Conservation (phyloP, 1,140 invertebrate genomes). For the Bombus breviceps region DNA sequence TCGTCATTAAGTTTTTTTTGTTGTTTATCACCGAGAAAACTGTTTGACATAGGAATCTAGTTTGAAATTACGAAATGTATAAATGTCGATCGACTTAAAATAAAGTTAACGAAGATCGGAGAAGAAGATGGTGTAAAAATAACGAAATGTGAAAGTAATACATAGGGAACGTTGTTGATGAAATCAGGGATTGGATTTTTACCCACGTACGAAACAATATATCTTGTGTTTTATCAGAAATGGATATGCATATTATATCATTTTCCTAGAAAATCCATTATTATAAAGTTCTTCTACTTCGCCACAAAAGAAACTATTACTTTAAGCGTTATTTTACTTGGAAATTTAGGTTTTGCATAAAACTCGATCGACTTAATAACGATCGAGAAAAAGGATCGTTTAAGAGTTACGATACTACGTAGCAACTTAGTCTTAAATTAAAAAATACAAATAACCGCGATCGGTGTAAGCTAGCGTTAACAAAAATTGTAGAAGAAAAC, state of each 20-base stretch:
- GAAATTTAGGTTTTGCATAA: neutral
- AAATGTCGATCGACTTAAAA: neutral
- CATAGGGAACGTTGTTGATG: too few species aligned
- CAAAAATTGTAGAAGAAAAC: too few species aligned
- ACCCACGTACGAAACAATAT: neutral
- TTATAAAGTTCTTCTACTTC: neutral
- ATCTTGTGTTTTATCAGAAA: neutral
- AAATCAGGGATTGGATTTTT: neutral
- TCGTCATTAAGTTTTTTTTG: too few species aligned
- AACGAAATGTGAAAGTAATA: neutral
- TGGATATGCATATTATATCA: neutral
- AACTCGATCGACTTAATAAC: too few species aligned
- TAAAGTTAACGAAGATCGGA: neutral
- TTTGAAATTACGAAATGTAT: neutral
- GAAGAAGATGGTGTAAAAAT: neutral
- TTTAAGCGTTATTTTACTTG: neutral
- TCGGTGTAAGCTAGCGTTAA: too few species aligned
- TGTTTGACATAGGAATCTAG: neutral
- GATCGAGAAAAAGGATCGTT: too few species aligned
- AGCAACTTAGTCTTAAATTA: too few species aligned
- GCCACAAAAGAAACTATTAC: neutral
- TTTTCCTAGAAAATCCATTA: neutral
- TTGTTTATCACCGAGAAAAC: too few species aligned
- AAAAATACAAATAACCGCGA: too few species aligned
- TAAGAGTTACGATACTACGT: too few species aligned